phyloP scores from a whole-genome alignment of 2,888 invertebrate species.

The Teleogryllus oceanicus region DNA sequence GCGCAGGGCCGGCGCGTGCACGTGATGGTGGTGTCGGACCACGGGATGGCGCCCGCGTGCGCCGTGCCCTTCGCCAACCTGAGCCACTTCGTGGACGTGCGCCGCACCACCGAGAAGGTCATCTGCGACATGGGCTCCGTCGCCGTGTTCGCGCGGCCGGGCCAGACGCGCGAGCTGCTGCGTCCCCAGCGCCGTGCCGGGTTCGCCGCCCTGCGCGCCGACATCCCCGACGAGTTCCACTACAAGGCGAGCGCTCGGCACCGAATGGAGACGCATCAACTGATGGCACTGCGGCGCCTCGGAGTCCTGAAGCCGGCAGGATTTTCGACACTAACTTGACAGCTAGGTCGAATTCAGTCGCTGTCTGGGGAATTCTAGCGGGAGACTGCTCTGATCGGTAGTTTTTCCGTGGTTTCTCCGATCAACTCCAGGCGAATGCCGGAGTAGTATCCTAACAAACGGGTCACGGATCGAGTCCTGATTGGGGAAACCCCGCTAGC shows the following conservation, averaged over 20 bases:
- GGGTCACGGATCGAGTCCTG: too few relatives aligned
- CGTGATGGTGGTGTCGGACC: neutral
- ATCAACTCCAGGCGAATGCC: too few relatives aligned
- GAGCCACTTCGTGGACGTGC: neutral
- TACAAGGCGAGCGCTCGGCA: neutral
- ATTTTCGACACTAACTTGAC: too few relatives aligned
- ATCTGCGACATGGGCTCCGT: neutral
- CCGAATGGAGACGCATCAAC: too few relatives aligned
- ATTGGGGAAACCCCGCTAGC: too few relatives aligned
- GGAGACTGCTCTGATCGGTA: too few relatives aligned
- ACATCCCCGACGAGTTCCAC: neutral
- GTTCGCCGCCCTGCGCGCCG: neutral
- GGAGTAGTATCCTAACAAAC: too few relatives aligned
- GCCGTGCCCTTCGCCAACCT: neutral
- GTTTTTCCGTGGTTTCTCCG: too few relatives aligned
- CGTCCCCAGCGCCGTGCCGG: neutral
- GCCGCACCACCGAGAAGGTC: neutral
- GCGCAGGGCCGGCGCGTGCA: neutral
- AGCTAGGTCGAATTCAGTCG: too few relatives aligned
- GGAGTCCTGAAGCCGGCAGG: too few relatives aligned
- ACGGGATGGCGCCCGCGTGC: neutral
- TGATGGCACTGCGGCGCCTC: too few relatives aligned
- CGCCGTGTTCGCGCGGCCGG: neutral
- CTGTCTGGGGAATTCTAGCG: too few relatives aligned
- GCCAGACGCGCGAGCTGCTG: neutral